phyloP scores from a whole-genome alignment of 1,140 invertebrate genomes.

The Triops longicaudatus region DNA sequence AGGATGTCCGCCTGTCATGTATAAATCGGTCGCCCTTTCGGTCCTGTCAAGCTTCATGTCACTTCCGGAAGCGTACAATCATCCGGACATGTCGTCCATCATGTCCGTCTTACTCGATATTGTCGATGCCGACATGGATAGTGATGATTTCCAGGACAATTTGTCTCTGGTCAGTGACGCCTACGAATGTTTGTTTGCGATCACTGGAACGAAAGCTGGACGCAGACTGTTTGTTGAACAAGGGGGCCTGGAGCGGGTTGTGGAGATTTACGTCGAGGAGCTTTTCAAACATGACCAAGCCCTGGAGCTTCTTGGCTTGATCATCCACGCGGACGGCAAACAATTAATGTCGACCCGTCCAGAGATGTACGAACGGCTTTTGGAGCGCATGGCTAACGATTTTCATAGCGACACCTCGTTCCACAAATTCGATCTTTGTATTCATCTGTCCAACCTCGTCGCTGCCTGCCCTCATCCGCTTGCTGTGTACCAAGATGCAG shows the following conservation, averaged over 20 bases:
- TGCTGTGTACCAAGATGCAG: constrained; percentile 26
- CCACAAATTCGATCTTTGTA: constrained; percentile 74
- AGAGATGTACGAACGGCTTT: constrained; percentile 65
- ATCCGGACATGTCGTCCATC: constrained; percentile 68
- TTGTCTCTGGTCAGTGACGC: constrained; percentile 80
- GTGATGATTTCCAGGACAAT: constrained; percentile 66
- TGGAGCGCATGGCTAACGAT: constrained; percentile 73
- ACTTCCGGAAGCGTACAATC: constrained; percentile 64
- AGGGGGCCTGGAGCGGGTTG: constrained; percentile 67
- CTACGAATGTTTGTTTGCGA: constrained; percentile 69
- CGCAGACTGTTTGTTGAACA: constrained; percentile 63
- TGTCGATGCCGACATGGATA: constrained; percentile 66
- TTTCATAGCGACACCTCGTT: constrained; percentile 79
- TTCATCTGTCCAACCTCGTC: constrained; percentile 43
- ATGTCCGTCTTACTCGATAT: constrained; percentile 72
- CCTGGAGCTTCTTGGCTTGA: constrained; percentile 60
- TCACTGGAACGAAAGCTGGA: constrained; percentile 60
- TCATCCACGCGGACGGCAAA: constrained; percentile 57
- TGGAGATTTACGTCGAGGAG: constrained; percentile 71
- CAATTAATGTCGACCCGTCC: constrained; percentile 41
- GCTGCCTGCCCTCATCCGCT: neutral
- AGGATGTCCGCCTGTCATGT: constrained; percentile 74
- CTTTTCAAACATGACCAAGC: constrained; percentile 80
- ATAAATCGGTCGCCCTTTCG: constrained; percentile 79
- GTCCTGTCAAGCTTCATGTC: constrained; percentile 72